Conservation (phyloP, 2,113 vertebrate species). For the Halcyon malimbica region DNA sequence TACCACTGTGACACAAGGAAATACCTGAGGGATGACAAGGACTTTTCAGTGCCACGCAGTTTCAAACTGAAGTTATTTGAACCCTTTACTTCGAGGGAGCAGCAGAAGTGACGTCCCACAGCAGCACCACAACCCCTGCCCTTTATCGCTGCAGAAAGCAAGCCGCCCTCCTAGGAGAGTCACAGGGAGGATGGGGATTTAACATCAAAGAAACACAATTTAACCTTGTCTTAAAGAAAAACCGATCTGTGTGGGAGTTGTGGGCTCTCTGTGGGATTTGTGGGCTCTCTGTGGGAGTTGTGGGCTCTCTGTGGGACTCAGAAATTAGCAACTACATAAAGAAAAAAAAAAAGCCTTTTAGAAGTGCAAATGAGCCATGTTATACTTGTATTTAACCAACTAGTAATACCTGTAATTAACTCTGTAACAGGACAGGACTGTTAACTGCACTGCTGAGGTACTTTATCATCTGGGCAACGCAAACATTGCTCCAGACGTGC, state of each 20-base stretch:
- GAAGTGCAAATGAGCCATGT: not conserved
- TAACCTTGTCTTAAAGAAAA: not conserved
- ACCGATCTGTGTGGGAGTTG: not conserved
- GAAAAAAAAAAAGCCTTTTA: not conserved
- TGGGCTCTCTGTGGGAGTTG: accelerated
- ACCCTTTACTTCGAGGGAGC: not conserved
- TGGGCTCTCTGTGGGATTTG: not conserved
- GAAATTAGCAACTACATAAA: not conserved
- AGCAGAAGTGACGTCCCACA: not conserved
- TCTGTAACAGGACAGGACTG: conserved; percentile 57
- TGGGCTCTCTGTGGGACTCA: not conserved
- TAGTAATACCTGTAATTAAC: not conserved
- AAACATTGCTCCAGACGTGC: conserved; percentile 75
- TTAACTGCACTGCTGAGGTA: conserved; percentile 84
- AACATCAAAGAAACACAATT: not conserved
- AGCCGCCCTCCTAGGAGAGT: not conserved
- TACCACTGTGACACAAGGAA: not conserved
- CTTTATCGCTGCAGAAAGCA: not conserved
- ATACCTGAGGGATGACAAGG: not conserved
- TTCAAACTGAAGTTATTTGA: not conserved
- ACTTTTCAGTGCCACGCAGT: not conserved
- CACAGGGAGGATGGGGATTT: not conserved
- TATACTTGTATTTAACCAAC: not conserved
- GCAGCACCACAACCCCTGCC: not conserved
- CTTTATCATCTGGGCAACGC: conserved; percentile 73